A percentile compares a stretch with the other conserved stretches of the same genome.
Evolutionary conservation across 2,888 invertebrate species (phyloP).

Genomic region (Stenchaetothrips biformis): DNA sequence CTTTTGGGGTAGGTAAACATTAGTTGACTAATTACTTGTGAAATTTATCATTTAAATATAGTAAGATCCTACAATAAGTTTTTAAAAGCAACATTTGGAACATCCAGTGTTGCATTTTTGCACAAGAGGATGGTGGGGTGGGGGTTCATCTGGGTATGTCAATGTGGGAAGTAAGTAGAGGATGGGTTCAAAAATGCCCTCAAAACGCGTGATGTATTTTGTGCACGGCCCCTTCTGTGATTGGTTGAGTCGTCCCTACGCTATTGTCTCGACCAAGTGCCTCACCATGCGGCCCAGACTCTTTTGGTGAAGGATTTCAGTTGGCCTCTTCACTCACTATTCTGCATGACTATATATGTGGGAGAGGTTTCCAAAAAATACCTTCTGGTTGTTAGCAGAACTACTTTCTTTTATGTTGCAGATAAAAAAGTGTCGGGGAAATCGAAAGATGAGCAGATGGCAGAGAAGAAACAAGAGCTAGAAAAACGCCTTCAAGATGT

Average conservation of each 20-base stretch:
- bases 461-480: slow-evolving; percentile 91
- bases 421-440: slow-evolving; percentile 89
- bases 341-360: neutral
- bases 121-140: too few species aligned
- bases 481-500: slow-evolving; percentile 93
- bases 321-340: neutral
- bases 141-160: too few species aligned
- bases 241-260: neutral
- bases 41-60: too few species aligned
- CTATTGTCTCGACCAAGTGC: neutral
- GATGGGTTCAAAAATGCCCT: too few species aligned
- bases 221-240: neutral
- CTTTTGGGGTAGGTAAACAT: too few species aligned
- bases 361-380: neutral
- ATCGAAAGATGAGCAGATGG: slow-evolving; percentile 92
- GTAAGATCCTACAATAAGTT: too few species aligned
- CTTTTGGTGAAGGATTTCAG: neutral
- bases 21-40: too few species aligned
- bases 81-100: too few species aligned
- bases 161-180: too few species aligned
- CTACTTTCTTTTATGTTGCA: slow-evolving; percentile 45
- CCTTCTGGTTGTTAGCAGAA: neutral
- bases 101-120: too few species aligned
- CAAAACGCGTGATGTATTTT: too few species aligned
- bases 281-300: slow-evolving; percentile 9